Percentiles rank a stretch among this genome's conserved stretches.
phyloP scores from a whole-genome alignment of 2,797 vertebrate species.

The Eutrigla gurnardus region DNA sequence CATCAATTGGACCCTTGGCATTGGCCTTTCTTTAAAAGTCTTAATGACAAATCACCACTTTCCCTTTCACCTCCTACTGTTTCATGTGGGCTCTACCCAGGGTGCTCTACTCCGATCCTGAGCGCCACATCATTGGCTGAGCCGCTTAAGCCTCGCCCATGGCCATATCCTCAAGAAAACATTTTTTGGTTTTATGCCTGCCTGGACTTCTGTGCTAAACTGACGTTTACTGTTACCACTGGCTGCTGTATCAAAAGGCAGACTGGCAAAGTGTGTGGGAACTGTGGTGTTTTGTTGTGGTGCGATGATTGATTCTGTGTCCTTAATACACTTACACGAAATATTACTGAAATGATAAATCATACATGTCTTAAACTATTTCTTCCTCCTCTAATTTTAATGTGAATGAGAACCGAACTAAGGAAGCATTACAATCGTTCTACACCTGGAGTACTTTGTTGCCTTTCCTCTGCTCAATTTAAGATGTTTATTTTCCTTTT shows the following conservation, averaged over 20 bases:
- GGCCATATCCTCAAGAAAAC: conserved; percentile 65
- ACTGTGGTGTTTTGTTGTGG: conserved; percentile 40
- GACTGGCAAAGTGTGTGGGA: conserved; percentile 50
- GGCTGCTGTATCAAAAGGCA: conserved; percentile 52
- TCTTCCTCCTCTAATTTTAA: conserved; percentile 15
- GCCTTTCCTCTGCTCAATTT: conserved; percentile 47
- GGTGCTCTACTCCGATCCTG: conserved; percentile 66
- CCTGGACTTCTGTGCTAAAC: conserved; percentile 56
- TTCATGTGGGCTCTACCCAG: conserved; percentile 75
- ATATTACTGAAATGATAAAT: conserved; percentile 43
- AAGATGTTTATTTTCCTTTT: conserved; percentile 35
- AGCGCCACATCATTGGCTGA: conserved; percentile 71
- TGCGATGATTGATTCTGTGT: conserved; percentile 41
- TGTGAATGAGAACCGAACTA: conserved; percentile 16
- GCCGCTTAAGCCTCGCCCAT: conserved; percentile 64
- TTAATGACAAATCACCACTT: conserved; percentile 86
- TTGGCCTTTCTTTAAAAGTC: conserved; percentile 80
- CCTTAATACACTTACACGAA: conserved; percentile 38
- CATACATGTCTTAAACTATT: conserved; percentile 24
- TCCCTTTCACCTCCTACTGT: conserved; percentile 80
- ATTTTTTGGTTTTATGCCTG: conserved; percentile 71
- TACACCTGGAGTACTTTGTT: conserved; percentile 20
- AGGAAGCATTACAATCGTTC: background rate
- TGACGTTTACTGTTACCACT: conserved; percentile 35
- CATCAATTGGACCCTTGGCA: conserved; percentile 81